Evolutionary conservation across 2,113 vertebrate species (phyloP).

Genomic region (Zosterops pallidus): DNA sequence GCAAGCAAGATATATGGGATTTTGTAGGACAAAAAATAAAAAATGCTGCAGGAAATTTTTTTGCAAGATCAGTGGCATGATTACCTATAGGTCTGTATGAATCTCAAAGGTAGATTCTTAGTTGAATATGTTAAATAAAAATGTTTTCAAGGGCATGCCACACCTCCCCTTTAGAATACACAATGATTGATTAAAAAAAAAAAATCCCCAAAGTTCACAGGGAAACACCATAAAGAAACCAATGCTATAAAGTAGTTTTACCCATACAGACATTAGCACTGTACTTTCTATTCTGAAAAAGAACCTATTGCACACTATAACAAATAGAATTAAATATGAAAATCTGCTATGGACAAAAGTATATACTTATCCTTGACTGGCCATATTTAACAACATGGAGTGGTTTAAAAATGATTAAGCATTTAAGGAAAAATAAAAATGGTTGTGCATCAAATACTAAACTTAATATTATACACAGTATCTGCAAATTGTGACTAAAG

Average conservation of each 20-base stretch:
- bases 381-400: background rate
- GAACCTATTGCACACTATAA: background rate
- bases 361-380: background rate
- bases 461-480: background rate
- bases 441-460: background rate
- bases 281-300: background rate
- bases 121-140: background rate
- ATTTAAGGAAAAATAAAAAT: background rate
- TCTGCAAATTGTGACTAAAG: slow-evolving; percentile 21
- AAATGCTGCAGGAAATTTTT: background rate
- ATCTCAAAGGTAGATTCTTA: background rate
- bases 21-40: background rate
- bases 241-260: background rate
- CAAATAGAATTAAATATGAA: background rate
- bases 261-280: background rate
- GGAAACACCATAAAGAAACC: background rate
- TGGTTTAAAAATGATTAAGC: background rate
- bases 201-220: background rate
- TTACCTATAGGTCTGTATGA: background rate
- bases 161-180: background rate
- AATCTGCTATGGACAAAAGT: background rate
- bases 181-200: background rate
- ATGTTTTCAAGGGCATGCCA: background rate
- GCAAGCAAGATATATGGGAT: background rate
- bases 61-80: background rate